A percentile compares a stretch with the other conserved stretches of the same genome.
Conservation (phyloP, 2,113 vertebrate species). For the Cranoglanis bouderius region DNA sequence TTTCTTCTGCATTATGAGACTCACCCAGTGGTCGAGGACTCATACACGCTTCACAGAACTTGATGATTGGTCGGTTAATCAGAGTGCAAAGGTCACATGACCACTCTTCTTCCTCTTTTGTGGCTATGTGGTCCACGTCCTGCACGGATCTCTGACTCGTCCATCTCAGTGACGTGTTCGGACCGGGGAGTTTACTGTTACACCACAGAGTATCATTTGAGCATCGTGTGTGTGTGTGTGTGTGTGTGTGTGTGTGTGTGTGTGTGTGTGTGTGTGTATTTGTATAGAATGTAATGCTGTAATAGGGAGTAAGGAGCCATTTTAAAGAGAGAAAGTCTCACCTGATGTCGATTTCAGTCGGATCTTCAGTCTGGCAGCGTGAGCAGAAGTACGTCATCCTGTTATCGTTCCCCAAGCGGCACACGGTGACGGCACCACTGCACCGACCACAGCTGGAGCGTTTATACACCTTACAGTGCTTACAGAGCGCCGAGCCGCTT, state of each 20-base stretch:
- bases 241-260: not conserved
- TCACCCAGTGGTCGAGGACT: slow-evolving; percentile 81
- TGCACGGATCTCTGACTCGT: slow-evolving; percentile 54
- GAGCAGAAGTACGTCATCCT: slow-evolving; percentile 94
- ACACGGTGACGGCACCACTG: slow-evolving; percentile 75
- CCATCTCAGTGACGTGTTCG: slow-evolving; percentile 77
- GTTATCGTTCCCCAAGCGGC: slow-evolving; percentile 84
- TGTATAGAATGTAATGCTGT: not conserved
- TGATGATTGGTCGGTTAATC: slow-evolving; percentile 79
- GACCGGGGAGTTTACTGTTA: slow-evolving; percentile 77
- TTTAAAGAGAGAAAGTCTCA: slow-evolving; percentile 56
- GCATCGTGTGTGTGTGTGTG: not conserved
- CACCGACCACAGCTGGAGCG: slow-evolving; percentile 81
- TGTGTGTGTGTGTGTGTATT: not conserved
- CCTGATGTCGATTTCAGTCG: slow-evolving; percentile 74
- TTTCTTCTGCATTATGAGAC: slow-evolving; percentile 30
- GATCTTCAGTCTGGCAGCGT: slow-evolving; percentile 80
- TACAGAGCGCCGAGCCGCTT: slow-evolving; percentile 76
- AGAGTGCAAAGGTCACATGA: slow-evolving; percentile 84
- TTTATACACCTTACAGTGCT: slow-evolving; percentile 88
- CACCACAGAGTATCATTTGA: not conserved
- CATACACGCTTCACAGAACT: slow-evolving; percentile 85
- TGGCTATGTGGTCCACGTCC: slow-evolving; percentile 69
- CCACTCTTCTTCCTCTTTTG: slow-evolving; percentile 85
- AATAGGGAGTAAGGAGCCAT: not conserved